These are phyloP conservation scores for Malacoctenus gilli DNA, from an alignment of 2,797 vertebrate genomes.

Conservation along the genomic window DNA sequence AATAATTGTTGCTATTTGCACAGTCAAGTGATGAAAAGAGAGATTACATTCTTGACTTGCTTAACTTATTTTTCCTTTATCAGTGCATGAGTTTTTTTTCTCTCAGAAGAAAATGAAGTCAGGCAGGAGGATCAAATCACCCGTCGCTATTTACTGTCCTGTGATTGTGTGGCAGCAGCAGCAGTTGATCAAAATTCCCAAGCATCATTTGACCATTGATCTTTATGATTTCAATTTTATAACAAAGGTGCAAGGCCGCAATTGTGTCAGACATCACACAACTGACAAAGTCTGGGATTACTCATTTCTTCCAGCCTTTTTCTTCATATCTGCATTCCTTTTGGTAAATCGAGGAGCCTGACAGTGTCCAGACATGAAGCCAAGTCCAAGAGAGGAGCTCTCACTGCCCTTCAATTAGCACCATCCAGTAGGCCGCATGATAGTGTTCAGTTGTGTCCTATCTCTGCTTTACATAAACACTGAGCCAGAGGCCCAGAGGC, in stretches of 20 bases:
- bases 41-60: conserved; percentile 24
- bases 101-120: too few relatives aligned
- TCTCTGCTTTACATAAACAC: conserved; percentile 74
- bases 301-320: conserved; percentile 42
- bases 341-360: conserved; percentile 53
- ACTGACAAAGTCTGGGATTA: conserved; percentile 52
- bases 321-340: conserved; percentile 62
- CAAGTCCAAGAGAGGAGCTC: conserved; percentile 53
- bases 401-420: conserved; percentile 76
- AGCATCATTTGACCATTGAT: too few relatives aligned
- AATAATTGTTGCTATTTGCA: conserved; percentile 50
- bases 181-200: too few relatives aligned
- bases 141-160: too few relatives aligned
- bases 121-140: too few relatives aligned
- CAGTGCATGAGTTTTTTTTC: conserved; percentile 6
- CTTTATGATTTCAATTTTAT: conserved; percentile 29
- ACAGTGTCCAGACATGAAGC: conserved; percentile 72
- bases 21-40: conserved; percentile 35
- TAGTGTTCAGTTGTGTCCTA: conserved; percentile 69
- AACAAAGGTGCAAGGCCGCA: conserved; percentile 22
- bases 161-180: too few relatives aligned
- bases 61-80: conserved; percentile 10
- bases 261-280: conserved; percentile 49
- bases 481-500: conserved; percentile 51
- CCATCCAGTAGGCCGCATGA: conserved; percentile 63